These are phyloP conservation scores for Etheostoma cragini DNA, from an alignment of 2,113 vertebrate species.

Conservation along the genomic window DNA sequence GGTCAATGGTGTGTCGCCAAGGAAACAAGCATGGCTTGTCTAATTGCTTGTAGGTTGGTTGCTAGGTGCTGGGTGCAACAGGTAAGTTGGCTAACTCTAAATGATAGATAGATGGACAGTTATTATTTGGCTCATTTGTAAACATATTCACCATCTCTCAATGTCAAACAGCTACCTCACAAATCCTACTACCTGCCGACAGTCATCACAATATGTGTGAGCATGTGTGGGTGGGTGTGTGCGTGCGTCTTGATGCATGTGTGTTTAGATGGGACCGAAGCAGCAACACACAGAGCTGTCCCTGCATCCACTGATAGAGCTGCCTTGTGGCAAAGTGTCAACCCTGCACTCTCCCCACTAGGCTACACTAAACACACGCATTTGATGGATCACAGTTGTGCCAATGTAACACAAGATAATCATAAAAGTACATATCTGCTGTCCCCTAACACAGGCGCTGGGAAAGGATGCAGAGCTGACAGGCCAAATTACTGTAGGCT, in stretches of 20 bases:
- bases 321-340: slow-evolving; percentile 30
- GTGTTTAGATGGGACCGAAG: slow-evolving; percentile 20
- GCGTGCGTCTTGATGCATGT: neutral
- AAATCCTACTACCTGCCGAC: slow-evolving; percentile 14
- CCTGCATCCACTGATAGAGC: slow-evolving; percentile 35
- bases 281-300: slow-evolving; percentile 21
- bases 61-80: slow-evolving; percentile 52
- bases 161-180: slow-evolving; percentile 27
- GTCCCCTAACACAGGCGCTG: neutral
- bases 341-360: slow-evolving; percentile 20
- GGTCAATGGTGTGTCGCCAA: slow-evolving; percentile 59
- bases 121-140: slow-evolving; percentile 14
- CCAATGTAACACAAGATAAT: slow-evolving; percentile 7
- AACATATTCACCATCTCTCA: slow-evolving; percentile 39
- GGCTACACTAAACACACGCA: slow-evolving; percentile 30
- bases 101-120: slow-evolving; percentile 40
- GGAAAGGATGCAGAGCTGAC: slow-evolving; percentile 8
- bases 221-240: neutral
- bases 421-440: slow-evolving; percentile 36
- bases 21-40: slow-evolving; percentile 63
- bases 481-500: slow-evolving; percentile 3
- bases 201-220: neutral
- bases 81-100: slow-evolving; percentile 35
- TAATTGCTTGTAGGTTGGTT: slow-evolving; percentile 62
- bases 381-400: slow-evolving; percentile 34